phyloP scores from a whole-genome alignment of 1,140 invertebrate species.

The Drosophila trapezifrons region DNA sequence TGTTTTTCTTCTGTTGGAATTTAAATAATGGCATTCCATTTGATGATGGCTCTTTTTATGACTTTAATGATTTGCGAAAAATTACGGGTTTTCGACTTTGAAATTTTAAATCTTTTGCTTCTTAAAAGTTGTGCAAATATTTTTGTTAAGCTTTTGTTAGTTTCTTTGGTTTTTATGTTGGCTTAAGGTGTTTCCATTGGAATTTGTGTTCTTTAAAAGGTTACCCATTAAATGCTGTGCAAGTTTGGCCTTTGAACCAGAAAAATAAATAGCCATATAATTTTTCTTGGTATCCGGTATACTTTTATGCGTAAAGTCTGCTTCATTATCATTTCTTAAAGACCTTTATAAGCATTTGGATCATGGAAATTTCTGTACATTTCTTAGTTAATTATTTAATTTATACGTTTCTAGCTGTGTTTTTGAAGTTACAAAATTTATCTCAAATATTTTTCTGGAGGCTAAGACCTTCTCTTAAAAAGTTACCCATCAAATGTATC shows the following conservation, averaged over 20 bases:
- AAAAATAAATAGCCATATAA: conserved; percentile 1
- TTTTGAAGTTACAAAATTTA: not conserved
- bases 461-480: not conserved
- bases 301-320: too few relatives aligned
- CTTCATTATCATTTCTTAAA: too few relatives aligned
- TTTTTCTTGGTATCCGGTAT: not conserved
- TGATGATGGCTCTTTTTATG: conserved; percentile 3
- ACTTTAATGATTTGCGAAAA: conserved; percentile 3
- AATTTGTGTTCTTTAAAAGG: conserved; percentile 4
- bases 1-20: conserved; percentile 4
- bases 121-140: not conserved
- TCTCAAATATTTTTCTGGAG: not conserved
- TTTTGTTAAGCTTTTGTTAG: not conserved
- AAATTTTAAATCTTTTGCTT: not conserved
- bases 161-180: too few relatives aligned
- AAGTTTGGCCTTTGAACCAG: conserved; percentile 1
- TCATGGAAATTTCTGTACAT: too few relatives aligned
- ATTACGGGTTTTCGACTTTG: not conserved
- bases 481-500: not conserved
- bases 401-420: too few relatives aligned
- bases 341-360: too few relatives aligned
- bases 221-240: not conserved
- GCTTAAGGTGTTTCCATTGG: not conserved
- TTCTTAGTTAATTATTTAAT: too few relatives aligned
- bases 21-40: conserved; percentile 23